phyloP scores from a whole-genome alignment of 2,797 vertebrate genomes.

The Podarcis siculus region DNA sequence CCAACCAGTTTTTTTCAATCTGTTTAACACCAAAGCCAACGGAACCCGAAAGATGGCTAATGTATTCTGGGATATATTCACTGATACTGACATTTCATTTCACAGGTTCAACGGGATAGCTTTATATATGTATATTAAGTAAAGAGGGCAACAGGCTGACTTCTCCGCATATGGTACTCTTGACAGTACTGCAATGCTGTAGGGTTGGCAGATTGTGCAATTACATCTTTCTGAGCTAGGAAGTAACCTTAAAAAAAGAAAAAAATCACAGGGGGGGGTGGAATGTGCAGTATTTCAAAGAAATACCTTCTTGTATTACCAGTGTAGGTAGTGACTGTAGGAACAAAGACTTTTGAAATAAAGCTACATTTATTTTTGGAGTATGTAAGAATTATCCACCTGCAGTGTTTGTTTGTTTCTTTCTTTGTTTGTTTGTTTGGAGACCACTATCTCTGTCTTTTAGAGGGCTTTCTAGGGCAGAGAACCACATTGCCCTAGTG shows the following conservation, averaged over 20 bases:
- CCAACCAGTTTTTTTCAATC: background rate
- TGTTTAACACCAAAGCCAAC: conserved; percentile 26
- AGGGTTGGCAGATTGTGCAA: conserved; percentile 71
- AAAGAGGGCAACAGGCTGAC: conserved; percentile 61
- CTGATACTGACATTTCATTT: conserved; percentile 53
- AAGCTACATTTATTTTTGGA: background rate
- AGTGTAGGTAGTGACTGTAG: conserved; percentile 27
- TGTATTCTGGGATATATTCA: conserved; percentile 46
- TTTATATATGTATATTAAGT: conserved; percentile 36
- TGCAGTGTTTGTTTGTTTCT: background rate
- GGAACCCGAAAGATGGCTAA: conserved; percentile 24
- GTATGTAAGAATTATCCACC: background rate
- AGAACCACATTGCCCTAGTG: no score
- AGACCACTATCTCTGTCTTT: background rate
- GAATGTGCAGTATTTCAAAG: conserved; percentile 45
- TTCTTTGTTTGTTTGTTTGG: background rate
- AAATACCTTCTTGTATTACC: conserved; percentile 39
- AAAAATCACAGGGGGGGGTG: conserved; percentile 26
- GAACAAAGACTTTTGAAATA: conserved; percentile 30
- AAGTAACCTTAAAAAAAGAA: conserved; percentile 60
- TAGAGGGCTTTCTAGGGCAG: background rate
- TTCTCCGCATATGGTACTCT: conserved; percentile 65
- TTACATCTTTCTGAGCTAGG: conserved; percentile 61
- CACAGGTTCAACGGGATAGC: conserved; percentile 34
- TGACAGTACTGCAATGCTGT: conserved; percentile 53